These are phyloP conservation scores for Graphium colonna DNA, from an alignment of 2,888 invertebrate genomes.

Conservation along the genomic window DNA sequence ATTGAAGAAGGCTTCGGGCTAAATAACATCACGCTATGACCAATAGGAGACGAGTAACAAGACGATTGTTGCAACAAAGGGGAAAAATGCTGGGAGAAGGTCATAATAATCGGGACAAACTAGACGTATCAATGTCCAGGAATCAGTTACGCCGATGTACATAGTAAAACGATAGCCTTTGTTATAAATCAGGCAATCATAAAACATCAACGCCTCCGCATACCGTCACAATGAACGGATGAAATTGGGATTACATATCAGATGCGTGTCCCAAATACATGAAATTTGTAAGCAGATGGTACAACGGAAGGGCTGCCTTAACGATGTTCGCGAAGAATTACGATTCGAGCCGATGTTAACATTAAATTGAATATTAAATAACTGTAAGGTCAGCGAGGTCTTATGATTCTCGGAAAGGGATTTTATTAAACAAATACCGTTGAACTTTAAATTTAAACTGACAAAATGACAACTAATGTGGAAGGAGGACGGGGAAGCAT, in stretches of 20 bases:
- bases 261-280: conserved; percentile 29
- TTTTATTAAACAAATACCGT: neutral
- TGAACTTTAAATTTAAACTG: neutral
- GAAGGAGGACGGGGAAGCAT: too few species aligned
- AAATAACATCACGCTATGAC: too few species aligned
- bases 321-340: conserved; percentile 5
- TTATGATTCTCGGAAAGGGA: conserved; percentile 6
- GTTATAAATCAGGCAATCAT: neutral
- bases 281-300: conserved; percentile 41
- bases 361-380: conserved; percentile 16
- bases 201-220: conserved; percentile 51
- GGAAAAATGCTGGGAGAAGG: too few species aligned
- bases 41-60: too few species aligned
- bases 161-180: too few species aligned
- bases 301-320: conserved; percentile 19
- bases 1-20: too few species aligned
- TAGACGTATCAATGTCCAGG: too few species aligned
- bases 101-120: too few species aligned
- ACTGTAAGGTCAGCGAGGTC: conserved; percentile 9
- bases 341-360: conserved; percentile 8
- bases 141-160: too few species aligned
- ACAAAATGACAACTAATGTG: neutral
- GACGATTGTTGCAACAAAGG: too few species aligned
- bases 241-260: conserved; percentile 21
- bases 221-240: conserved; percentile 37